Conservation (phyloP, 2,888 invertebrate species). For the Yponomeuta malinellus region DNA sequence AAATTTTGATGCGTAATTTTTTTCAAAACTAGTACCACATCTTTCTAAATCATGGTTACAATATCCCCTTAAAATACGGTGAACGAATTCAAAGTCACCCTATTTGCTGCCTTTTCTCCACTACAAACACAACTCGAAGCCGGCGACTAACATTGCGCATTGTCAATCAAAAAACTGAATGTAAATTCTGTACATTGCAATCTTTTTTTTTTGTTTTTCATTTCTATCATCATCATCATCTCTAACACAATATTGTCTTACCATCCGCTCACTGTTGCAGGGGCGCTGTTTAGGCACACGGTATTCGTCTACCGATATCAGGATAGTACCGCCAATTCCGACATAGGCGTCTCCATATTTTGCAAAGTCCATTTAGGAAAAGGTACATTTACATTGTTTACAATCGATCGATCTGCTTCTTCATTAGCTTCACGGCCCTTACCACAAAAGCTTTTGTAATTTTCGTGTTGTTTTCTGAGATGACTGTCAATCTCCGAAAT, state of each 20-base stretch:
- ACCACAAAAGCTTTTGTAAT: not conserved
- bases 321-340: constrained; percentile 67
- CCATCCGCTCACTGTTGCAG: constrained; percentile 56
- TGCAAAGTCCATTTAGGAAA: constrained; percentile 76
- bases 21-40: no score
- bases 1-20: no score
- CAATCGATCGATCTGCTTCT: constrained; percentile 17
- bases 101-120: no score
- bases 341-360: constrained; percentile 71
- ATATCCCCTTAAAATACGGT: no score
- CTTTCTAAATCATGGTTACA: no score
- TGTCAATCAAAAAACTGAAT: no score
- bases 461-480: not conserved
- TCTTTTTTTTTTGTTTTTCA: no score
- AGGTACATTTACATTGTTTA: constrained; percentile 48
- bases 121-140: no score
- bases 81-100: no score
- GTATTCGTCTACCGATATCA: constrained; percentile 72
- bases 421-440: constrained; percentile 79
- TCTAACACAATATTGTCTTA: not conserved
- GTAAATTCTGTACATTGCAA: no score
- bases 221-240: not conserved
- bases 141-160: no score
- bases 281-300: constrained; percentile 69
- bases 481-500: not conserved